A percentile compares a stretch with the other conserved stretches of the same genome.
phyloP scores from a whole-genome alignment of 2,888 invertebrate species.

The Metellina segmentata region DNA sequence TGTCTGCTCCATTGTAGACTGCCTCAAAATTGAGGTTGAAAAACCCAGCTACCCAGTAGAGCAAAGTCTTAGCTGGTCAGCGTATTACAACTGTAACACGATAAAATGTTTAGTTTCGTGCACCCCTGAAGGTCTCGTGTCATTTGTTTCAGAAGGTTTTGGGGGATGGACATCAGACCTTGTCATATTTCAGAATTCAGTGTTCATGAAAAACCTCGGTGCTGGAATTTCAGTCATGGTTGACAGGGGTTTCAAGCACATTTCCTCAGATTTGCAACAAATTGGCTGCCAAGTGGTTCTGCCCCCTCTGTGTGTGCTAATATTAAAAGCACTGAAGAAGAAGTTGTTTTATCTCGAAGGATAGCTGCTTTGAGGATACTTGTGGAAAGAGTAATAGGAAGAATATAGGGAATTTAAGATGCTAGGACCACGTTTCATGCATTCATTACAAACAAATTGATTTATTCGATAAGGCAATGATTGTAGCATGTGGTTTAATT shows the following conservation, averaged over 20 bases:
- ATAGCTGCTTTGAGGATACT: slow-evolving; percentile 27
- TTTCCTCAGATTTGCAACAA: too few relatives aligned
- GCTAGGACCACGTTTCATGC: slow-evolving; percentile 26
- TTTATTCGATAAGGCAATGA: too few relatives aligned
- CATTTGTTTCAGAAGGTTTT: slow-evolving; percentile 19
- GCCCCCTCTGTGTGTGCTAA: background rate
- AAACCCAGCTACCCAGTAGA: background rate
- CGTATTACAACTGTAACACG: background rate
- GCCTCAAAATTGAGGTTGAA: background rate
- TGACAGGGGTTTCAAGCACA: slow-evolving; percentile 33
- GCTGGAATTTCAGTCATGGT: slow-evolving; percentile 5
- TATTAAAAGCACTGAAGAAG: background rate
- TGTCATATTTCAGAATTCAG: background rate
- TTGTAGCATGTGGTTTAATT: too few relatives aligned
- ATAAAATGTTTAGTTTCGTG: slow-evolving; percentile 29
- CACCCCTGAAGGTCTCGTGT: slow-evolving; percentile 5
- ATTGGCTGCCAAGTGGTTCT: background rate
- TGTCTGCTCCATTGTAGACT: too few relatives aligned
- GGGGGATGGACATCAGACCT: slow-evolving; percentile 16
- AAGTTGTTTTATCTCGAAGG: background rate
- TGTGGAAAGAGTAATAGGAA: too few relatives aligned
- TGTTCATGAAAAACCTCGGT: background rate
- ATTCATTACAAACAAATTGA: background rate
- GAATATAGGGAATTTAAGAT: slow-evolving; percentile 43
- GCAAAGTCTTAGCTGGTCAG: slow-evolving; percentile 23